Base-by-base conservation (phyloP, 2,888 invertebrate species). In the Drosophila subsilvestris region DNA sequence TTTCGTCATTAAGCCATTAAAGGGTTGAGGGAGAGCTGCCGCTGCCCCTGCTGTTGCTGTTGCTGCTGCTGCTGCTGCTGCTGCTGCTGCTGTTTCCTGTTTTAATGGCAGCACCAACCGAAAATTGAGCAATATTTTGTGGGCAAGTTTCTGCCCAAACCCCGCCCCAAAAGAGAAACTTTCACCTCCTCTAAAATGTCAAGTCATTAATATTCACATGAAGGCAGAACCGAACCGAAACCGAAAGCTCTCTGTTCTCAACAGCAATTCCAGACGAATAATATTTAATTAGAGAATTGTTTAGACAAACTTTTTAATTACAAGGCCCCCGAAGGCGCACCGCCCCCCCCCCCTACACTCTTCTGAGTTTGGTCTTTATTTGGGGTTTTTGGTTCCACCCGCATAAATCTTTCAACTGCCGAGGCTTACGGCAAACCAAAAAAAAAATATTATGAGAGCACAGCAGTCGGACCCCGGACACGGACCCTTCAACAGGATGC, bases 221-320 rank as follows among this genome's bases (percentile, higher is more conserved):
- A 73, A 67, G 55, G 75, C 65, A 48, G 32, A 27, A 44, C 51
- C 44, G 37, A 51, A 57, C 65, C 58, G 20, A 63, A 63, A 22
- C 29, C 49, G 47, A 53, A 58, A 59, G 7, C 37, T 37, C 14
- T n/a, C 17, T 50, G 63, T 69, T 75, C 55, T 55, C 53, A 43
- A 48, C 47, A 58, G 81, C 81, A 81, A 81, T 75, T 88, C 49
- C 83, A 88, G 86, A 88, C 80, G 70, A 80, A 86, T 86, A 81
- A 84, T 79, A 85, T 85, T 85, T 85, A 88, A 85, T 85, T 88
- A 81, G 78, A 86, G 87, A 88, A 86, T 86, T 85, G 88, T 88
- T 79, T 88, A 81, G 87, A 74, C 71, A 66, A 81, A 88, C 75
- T 84, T 88, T 85, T 86, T 86, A 88, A 84, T 84, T 88, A 80